These are phyloP conservation scores for Salarias fasciatus DNA, from an alignment of 2,797 vertebrate species.

Conservation along the genomic window DNA sequence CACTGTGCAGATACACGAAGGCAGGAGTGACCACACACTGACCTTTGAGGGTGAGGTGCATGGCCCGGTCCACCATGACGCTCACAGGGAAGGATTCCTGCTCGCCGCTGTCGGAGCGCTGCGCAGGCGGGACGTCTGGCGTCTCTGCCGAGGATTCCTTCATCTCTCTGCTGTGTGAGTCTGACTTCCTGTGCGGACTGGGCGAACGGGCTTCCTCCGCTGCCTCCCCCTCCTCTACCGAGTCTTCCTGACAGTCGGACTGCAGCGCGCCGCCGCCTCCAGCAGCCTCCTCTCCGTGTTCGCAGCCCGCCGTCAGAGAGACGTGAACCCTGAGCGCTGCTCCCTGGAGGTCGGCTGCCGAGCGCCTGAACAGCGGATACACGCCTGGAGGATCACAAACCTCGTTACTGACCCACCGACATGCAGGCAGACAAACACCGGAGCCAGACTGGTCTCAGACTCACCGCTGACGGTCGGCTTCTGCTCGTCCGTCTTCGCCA, in stretches of 20 bases:
- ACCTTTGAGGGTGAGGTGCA: conserved; percentile 96
- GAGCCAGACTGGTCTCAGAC: no score
- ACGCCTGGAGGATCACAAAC: conserved; percentile 82
- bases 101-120: conserved; percentile 13
- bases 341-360: conserved; percentile 87
- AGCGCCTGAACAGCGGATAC: conserved; percentile 90
- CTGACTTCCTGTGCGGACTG: conserved; percentile 11
- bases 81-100: conserved; percentile 86
- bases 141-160: conserved; percentile 39
- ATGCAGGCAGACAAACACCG: no score
- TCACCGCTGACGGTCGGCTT: conserved; percentile 84
- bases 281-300: conserved; percentile 23
- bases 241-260: conserved; percentile 71
- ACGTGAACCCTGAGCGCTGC: conserved; percentile 90
- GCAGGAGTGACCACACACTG: no score
- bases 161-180: conserved; percentile 18
- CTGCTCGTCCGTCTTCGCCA: conserved; percentile 75
- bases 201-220: conserved; percentile 19
- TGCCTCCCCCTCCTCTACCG: conserved; percentile 53
- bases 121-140: conserved; percentile 45
- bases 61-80: conserved; percentile 90
- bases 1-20: no score
- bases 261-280: conserved; percentile 43
- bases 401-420: neutral
- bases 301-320: conserved; percentile 56